These are phyloP conservation scores for Amphiprion ocellaris DNA, from an alignment of 2,113 vertebrate species.

Conservation along the genomic window DNA sequence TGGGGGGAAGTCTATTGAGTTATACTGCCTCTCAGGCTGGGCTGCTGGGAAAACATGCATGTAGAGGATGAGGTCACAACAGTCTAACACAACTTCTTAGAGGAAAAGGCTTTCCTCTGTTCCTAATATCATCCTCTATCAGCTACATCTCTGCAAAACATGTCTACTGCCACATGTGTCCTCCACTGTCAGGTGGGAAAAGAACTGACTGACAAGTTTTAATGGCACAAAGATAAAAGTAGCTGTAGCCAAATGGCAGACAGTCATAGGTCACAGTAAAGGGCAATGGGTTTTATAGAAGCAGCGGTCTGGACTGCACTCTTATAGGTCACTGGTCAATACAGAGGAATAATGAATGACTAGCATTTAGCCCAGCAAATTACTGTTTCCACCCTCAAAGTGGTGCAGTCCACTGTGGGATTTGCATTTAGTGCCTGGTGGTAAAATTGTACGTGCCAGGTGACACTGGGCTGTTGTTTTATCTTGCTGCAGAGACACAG, in stretches of 20 bases:
- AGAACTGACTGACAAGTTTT: slow-evolving; percentile 35
- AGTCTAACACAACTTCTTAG: slow-evolving; percentile 21
- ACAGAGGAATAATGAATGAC: slow-evolving; percentile 67
- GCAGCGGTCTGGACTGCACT: slow-evolving; percentile 23
- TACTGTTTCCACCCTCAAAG: slow-evolving; percentile 42
- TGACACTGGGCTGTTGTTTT: background rate
- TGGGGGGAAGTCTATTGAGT: slow-evolving; percentile 35
- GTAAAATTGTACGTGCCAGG: slow-evolving; percentile 35
- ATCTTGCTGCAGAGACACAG: slow-evolving; percentile 13
- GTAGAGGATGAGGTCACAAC: slow-evolving; percentile 48
- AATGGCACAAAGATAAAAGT: slow-evolving; percentile 62
- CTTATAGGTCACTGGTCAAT: slow-evolving; percentile 73
- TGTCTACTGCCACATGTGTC: background rate
- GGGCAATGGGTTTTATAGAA: slow-evolving; percentile 55
- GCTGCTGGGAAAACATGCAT: slow-evolving; percentile 48
- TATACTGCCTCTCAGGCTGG: slow-evolving; percentile 31
- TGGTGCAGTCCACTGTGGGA: slow-evolving; percentile 8
- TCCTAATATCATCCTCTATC: slow-evolving; percentile 36
- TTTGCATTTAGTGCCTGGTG: slow-evolving; percentile 29
- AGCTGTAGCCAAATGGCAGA: slow-evolving; percentile 52
- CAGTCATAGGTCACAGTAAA: slow-evolving; percentile 69
- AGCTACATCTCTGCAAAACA: slow-evolving; percentile 31
- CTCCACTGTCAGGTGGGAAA: slow-evolving; percentile 12
- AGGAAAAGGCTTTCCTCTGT: slow-evolving; percentile 31
- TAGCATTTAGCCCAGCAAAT: slow-evolving; percentile 44